phyloP scores from a whole-genome alignment of 2,797 vertebrate genomes.

The Sphaeramia orbicularis region DNA sequence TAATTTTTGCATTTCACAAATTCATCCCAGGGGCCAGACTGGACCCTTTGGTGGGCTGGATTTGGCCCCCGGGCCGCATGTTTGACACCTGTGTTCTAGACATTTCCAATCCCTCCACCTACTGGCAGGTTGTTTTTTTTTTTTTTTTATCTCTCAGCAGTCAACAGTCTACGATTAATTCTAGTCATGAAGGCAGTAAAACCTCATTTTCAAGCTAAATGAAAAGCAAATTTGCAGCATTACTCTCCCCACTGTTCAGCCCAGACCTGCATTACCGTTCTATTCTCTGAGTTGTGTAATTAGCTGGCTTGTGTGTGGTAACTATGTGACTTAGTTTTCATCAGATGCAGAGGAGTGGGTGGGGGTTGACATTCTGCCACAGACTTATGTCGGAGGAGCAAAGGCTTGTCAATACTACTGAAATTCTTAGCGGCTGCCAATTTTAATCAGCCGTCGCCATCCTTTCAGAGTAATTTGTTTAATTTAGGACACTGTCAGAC shows the following conservation, averaged over 20 bases:
- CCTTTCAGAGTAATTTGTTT: constrained; percentile 23
- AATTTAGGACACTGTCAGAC: constrained; percentile 40
- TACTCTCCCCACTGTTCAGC: constrained; percentile 11
- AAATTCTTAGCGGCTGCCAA: constrained; percentile 21
- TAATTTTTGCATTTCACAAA: no score
- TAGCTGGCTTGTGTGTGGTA: constrained; percentile 18
- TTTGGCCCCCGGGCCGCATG: no score
- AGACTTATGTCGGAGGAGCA: constrained; percentile 21
- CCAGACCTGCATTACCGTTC: constrained; percentile 23
- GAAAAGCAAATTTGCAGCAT: constrained; percentile 49
- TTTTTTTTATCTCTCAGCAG: neutral
- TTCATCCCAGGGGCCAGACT: no score
- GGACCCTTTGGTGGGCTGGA: no score
- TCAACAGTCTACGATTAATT: constrained; percentile 22
- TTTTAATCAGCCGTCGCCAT: constrained; percentile 21
- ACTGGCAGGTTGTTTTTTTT: no score
- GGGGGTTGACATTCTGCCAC: neutral
- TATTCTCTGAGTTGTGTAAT: constrained; percentile 31
- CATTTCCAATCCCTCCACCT: neutral
- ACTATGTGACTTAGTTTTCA: constrained; percentile 34
- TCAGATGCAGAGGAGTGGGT: constrained; percentile 20
- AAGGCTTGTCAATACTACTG: constrained; percentile 18
- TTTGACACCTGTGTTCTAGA: no score
- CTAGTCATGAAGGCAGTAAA: constrained; percentile 17
- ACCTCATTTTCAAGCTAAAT: constrained; percentile 16